Conservation (phyloP, 2,797 vertebrate species). For the Austrolebias charrua region DNA sequence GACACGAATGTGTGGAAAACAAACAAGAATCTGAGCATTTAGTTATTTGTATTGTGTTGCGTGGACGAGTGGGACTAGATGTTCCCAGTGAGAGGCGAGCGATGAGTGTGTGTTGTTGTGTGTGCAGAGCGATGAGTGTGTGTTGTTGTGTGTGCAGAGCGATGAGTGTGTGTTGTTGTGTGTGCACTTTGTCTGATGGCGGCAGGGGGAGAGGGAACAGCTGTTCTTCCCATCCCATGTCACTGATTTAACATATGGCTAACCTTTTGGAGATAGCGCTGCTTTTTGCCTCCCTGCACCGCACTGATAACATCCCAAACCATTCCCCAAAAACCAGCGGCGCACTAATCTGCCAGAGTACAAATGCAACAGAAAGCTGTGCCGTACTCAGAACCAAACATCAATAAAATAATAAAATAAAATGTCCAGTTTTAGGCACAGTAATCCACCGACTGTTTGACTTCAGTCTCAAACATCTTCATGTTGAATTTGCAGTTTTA, state of each 20-base stretch:
- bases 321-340: slow-evolving; percentile 66
- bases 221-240: slow-evolving; percentile 63
- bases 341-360: slow-evolving; percentile 60
- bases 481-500: no score
- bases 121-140: no score
- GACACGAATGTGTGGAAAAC: background rate
- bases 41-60: slow-evolving; percentile 3
- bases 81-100: slow-evolving; percentile 17
- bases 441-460: no score
- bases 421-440: background rate
- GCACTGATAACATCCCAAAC: slow-evolving; percentile 76
- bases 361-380: slow-evolving; percentile 34
- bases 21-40: background rate
- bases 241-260: slow-evolving; percentile 80
- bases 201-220: slow-evolving; percentile 42
- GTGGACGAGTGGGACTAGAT: slow-evolving; percentile 30
- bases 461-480: no score
- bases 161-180: background rate
- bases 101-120: background rate
- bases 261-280: slow-evolving; percentile 78
- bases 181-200: slow-evolving; percentile 52
- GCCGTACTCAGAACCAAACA: slow-evolving; percentile 5
- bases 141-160: slow-evolving; percentile 22
- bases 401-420: slow-evolving; percentile 13
- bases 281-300: slow-evolving; percentile 75